Conservation (phyloP, 92 coral and sea anemone genomes). For the Actinernus sp. region DNA sequence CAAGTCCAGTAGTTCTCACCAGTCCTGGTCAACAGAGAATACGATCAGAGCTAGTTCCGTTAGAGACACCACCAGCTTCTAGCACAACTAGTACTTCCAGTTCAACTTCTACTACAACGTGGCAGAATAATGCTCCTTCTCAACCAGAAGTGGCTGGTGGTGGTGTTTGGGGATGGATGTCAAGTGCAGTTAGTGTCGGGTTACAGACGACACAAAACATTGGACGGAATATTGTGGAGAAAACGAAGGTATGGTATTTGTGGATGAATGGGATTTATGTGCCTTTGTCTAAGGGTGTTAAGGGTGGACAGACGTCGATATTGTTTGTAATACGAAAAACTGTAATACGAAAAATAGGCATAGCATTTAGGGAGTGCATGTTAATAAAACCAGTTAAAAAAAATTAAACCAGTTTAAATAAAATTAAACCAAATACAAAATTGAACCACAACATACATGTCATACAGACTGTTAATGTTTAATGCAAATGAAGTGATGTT, state of each 20-base stretch:
- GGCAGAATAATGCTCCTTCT: constrained; percentile 41
- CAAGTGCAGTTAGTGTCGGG: constrained; percentile 88
- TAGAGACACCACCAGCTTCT: constrained; percentile 1
- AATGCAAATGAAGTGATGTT: too few species aligned
- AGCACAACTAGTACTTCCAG: not conserved
- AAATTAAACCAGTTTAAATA: too few species aligned
- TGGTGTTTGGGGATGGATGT: constrained; percentile 99
- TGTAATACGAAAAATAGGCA: too few species aligned
- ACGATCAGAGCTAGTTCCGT: constrained; percentile 22
- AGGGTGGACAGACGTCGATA: too few species aligned
- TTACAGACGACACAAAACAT: constrained; percentile 92
- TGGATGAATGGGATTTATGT: too few species aligned
- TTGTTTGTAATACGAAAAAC: too few species aligned
- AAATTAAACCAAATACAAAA: too few species aligned
- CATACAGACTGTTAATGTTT: too few species aligned
- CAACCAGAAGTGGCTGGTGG: constrained; percentile 43
- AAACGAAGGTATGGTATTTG: constrained; percentile 88
- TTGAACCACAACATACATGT: too few species aligned
- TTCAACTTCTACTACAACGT: constrained; percentile 42
- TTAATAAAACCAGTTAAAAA: too few species aligned
- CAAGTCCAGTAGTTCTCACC: constrained; percentile 15
- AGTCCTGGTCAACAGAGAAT: constrained; percentile 75
- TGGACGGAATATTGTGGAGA: constrained; percentile 96
- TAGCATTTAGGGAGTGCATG: too few species aligned
- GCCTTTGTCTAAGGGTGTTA: too few species aligned